A percentile compares a stretch with the other conserved stretches of the same genome.
These are phyloP conservation scores for Rhamphomyia laevipes DNA, from an alignment of 2,888 invertebrate genomes.

Conservation along the genomic window DNA sequence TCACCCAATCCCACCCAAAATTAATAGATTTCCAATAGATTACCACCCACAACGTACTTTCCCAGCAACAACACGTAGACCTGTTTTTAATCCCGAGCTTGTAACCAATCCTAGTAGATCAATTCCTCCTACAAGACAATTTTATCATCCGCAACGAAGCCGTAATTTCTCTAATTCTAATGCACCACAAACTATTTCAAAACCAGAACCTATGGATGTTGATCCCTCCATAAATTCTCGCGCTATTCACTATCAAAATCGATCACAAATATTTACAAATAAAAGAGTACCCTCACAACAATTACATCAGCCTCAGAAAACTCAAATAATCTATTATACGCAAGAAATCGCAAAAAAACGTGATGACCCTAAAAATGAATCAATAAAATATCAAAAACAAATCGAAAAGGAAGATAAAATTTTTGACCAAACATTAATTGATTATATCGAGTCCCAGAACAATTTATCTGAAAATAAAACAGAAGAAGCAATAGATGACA, in stretches of 20 bases:
- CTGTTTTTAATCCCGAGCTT: background rate
- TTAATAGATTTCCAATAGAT: background rate
- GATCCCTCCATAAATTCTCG: background rate
- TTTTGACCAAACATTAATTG: background rate
- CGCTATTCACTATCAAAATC: background rate
- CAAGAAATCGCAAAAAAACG: background rate
- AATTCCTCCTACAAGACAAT: background rate
- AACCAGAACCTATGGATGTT: slow-evolving; percentile 1
- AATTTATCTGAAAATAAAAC: background rate
- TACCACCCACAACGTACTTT: background rate
- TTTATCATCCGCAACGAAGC: background rate
- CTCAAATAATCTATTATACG: background rate
- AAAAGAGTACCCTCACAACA: slow-evolving; percentile 2
- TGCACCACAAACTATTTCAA: slow-evolving; percentile 1
- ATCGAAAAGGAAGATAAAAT: background rate
- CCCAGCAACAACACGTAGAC: background rate
- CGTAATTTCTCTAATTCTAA: background rate
- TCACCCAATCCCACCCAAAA: background rate
- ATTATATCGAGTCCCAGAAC: background rate
- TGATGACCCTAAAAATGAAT: background rate
- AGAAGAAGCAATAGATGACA: slow-evolving; percentile 1
- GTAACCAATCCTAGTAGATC: background rate
- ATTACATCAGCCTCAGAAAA: background rate
- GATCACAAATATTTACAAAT: background rate
- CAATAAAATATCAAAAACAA: background rate